Percentiles rank a stretch among this genome's conserved stretches.
Evolutionary conservation across 2,888 invertebrate species (phyloP).

Genomic region (Dryocosmus kuriphilus): DNA sequence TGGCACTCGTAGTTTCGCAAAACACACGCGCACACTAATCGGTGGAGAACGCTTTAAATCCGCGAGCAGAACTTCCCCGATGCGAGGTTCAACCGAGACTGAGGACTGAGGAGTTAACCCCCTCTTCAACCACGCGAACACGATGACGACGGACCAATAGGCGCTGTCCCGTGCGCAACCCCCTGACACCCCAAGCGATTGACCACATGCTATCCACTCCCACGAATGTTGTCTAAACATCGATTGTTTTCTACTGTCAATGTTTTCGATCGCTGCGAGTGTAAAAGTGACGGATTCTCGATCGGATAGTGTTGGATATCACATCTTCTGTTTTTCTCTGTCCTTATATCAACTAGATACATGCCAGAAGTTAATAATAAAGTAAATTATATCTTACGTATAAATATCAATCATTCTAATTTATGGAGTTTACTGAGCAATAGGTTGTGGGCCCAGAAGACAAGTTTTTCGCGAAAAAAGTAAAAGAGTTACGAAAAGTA

Average conservation of each 20-base stretch:
- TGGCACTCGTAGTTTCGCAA: constrained; percentile 44
- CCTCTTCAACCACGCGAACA: constrained; percentile 65
- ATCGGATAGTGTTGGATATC: too few relatives aligned
- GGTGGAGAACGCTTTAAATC: constrained; percentile 41
- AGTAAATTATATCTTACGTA: too few relatives aligned
- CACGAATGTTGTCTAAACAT: constrained; percentile 39
- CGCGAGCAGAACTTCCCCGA: constrained; percentile 67
- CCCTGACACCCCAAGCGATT: constrained; percentile 64
- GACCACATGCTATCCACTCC: constrained; percentile 64
- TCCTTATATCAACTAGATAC: too few relatives aligned
- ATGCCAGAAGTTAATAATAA: too few relatives aligned
- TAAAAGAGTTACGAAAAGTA: too few relatives aligned
- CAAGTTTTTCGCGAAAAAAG: too few relatives aligned
- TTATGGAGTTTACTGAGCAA: too few relatives aligned
- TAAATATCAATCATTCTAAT: too few relatives aligned
- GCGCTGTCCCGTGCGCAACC: constrained; percentile 68
- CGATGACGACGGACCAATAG: constrained; percentile 68
- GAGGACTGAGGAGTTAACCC: constrained; percentile 61
- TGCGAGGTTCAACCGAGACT: constrained; percentile 76
- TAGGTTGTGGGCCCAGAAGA: too few relatives aligned
- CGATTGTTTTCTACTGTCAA: constrained; percentile 29
- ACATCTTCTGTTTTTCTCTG: too few relatives aligned
- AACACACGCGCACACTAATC: constrained; percentile 57
- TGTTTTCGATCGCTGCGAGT: constrained; percentile 8
- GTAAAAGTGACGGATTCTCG: neutral